Conservation (phyloP, 2,113 vertebrate genomes). For the Columba livia region DNA sequence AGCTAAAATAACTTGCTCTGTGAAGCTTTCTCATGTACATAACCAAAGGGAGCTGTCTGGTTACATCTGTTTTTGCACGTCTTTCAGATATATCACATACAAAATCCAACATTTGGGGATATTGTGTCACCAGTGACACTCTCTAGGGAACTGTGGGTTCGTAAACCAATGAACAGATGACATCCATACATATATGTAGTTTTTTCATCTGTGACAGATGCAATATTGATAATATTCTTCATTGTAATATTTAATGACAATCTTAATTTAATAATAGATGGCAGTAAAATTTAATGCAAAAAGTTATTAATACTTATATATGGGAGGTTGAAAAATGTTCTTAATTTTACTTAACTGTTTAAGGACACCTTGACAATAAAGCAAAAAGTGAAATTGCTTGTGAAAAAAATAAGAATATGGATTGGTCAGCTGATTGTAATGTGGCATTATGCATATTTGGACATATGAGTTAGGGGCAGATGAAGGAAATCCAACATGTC, state of each 20-base stretch:
- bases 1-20: constrained; percentile 65
- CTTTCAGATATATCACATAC: constrained; percentile 61
- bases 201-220: constrained; percentile 69
- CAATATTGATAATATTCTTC: constrained; percentile 62
- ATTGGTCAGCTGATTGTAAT: not conserved
- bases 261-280: constrained; percentile 74
- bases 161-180: constrained; percentile 61
- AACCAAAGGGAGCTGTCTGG: constrained; percentile 59
- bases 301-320: not conserved
- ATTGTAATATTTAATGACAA: constrained; percentile 69
- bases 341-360: constrained; percentile 55
- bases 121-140: constrained; percentile 47
- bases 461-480: not conserved
- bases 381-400: not conserved
- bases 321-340: not conserved
- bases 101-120: constrained; percentile 58
- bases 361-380: not conserved
- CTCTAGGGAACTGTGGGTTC: constrained; percentile 61
- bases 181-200: constrained; percentile 36
- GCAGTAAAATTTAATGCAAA: constrained; percentile 54
- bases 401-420: not conserved
- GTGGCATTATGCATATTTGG: not conserved
- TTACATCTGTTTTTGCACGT: constrained; percentile 63
- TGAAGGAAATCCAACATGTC: not conserved
- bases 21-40: constrained; percentile 66